Base-by-base conservation (phyloP, 2,888 invertebrate species). In the Xestia sexstrigata region DNA sequence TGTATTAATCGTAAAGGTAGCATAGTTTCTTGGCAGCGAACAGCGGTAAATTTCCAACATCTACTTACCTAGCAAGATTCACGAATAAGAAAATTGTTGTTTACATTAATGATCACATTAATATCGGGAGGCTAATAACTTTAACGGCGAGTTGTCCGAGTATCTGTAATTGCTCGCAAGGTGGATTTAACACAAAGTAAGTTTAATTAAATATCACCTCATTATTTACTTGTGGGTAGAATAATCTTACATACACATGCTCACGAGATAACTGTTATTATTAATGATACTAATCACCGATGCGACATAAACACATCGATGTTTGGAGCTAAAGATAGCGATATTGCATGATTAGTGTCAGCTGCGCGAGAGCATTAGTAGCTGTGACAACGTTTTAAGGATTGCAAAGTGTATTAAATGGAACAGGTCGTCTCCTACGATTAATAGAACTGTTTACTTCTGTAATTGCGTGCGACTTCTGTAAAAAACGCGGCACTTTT, bases 131-230 rank as follows among this genome's bases (percentile, higher is more conserved):
- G 79, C 79, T 73, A 85, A 79, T 76, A 65, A 83, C 76, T 83
- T 65, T 78, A 78, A 75, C 76, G 73, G 78, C 68, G 39, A 69
- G 26, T 71, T 69, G 74, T 84, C n/a, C 79, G 71, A 47, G 80
- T 69, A 62, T 73, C 73, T 81, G 74, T 85, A 85, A 85, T 81
- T 86, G 76, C 78, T 75, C 58, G 71, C 79, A 80, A 84, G 87
- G 78, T 87, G 73, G 68, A 79, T 85, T 73, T 87, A 78, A 75
- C 72, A 85, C 82, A 84, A 84, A 77, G 74, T 85, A 67, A 63
- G 71, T 76, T 83, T 76, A 85, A 85, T 85, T 83, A 80, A 82
- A 87, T 86, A 80, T 80, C 76, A 83, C 82, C 83, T 82, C 85
- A 84, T 82, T 85, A 83, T 76, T 85, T 78, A 85, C 52, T 68